Evolutionary conservation across 2,113 vertebrate genomes (phyloP), one percentile per base, ranked within the genome.

Genomic region (Sakesphorus luctuosus): DNA sequence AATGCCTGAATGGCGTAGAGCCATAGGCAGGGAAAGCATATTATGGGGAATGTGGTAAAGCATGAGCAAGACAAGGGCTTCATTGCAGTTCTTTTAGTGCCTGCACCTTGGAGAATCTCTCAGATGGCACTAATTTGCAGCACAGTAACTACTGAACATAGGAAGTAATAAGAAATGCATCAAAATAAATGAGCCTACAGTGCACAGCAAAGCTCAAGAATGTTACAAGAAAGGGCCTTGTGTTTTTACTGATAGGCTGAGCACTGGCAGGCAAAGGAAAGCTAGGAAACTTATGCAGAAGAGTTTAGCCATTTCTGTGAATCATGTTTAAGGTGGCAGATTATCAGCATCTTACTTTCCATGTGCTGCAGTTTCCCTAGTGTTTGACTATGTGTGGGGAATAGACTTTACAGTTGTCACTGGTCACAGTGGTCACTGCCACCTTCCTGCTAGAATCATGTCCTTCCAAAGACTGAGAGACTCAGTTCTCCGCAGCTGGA

Each of bases 271-370:
- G 23, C 18, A 15, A 12, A 38, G 40, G 20, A 56, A 74, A 43
- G 6, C 40, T 38, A 28, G 50, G 52, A 86, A 61, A 66, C 5
- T 36, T 21, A 4, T 3, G 18, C 29, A 50, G 62, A 43, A 67
- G 74, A 58, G 13, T 52, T 77, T 52, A 69, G 11, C 38, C 2
- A 1, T 47, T 18, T 20, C 21, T 66, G 3, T 66, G 46, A 47
- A 3, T 80, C 62, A 21, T 9, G 18, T 50, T 74, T 24, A 59
- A 61, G 6, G 23, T 50, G 10, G 28, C 3, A 6, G 19, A 67
- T 46, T 25, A 29, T 56, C n/a, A 50, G 31, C 8, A 35, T 68
- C 3, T 58, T 49, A 5, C 11, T 1, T 3, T 0, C 14, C 56
- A 0, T 12, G 23, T 85, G 28, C 44, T 83, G 9, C 28, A 21